These are phyloP conservation scores for Chironomus tentans DNA, from an alignment of 2,888 invertebrate genomes.

Conservation along the genomic window DNA sequence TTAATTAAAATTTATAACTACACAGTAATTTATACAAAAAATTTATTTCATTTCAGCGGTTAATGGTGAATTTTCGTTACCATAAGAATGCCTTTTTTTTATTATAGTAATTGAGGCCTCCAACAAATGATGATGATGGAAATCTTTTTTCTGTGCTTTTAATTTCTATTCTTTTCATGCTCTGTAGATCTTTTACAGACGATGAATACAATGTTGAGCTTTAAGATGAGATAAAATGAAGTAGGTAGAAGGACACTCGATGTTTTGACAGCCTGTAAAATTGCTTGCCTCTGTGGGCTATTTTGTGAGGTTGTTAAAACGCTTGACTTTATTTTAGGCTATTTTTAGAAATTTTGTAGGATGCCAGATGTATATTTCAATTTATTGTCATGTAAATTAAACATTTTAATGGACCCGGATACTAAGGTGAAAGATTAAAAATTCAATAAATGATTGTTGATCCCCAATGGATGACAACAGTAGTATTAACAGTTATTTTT, in stretches of 20 bases:
- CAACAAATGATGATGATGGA: not conserved
- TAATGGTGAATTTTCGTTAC: not conserved
- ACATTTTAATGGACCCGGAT: too few species aligned
- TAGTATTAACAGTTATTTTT: too few species aligned
- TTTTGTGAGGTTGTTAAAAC: not conserved
- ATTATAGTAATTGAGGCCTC: not conserved
- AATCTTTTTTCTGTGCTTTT: not conserved
- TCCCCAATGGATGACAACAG: too few species aligned
- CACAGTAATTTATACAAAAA: not conserved
- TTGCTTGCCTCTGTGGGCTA: not conserved
- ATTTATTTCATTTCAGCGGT: not conserved
- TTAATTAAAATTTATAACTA: conserved; percentile 5
- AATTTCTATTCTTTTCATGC: not conserved
- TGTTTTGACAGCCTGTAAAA: not conserved
- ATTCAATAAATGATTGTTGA: too few species aligned
- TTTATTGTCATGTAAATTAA: too few species aligned
- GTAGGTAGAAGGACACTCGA: not conserved
- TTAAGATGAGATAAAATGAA: not conserved
- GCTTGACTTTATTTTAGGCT: not conserved
- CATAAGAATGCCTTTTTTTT: not conserved
- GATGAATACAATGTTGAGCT: too few species aligned
- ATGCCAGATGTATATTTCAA: too few species aligned
- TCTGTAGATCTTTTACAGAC: too few species aligned
- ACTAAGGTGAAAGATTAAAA: too few species aligned
- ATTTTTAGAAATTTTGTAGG: too few species aligned